Percentiles rank a stretch among this genome's conserved stretches.
phyloP scores from a whole-genome alignment of 2,888 invertebrate species.

The Syrphus vitripennis region DNA sequence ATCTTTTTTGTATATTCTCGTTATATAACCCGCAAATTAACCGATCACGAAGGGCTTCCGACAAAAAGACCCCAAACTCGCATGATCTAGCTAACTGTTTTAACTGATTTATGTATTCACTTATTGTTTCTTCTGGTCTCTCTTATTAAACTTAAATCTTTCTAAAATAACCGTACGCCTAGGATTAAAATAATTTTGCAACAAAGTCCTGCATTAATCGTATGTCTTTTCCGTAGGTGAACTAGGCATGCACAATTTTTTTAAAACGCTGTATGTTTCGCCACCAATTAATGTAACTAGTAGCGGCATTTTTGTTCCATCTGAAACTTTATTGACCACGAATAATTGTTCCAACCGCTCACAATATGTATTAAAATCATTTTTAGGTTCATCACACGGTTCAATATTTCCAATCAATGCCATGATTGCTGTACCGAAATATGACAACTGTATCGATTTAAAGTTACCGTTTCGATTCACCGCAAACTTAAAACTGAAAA shows the following conservation, averaged over 20 bases:
- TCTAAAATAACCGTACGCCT: conserved; percentile 1
- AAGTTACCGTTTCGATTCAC: too few species aligned
- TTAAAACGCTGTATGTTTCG: conserved; percentile 41
- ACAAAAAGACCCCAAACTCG: conserved; percentile 18
- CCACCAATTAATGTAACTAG: conserved; percentile 38
- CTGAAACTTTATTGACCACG: conserved; percentile 13
- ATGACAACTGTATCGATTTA: too few species aligned
- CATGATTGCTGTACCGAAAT: not conserved
- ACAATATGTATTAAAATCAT: conserved; percentile 22
- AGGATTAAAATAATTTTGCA: conserved; percentile 14
- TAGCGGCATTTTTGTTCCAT: conserved; percentile 28
- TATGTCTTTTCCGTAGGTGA: not conserved
- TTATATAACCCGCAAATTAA: conserved; percentile 31
- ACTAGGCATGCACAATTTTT: conserved; percentile 17
- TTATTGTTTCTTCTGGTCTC: conserved; percentile 28
- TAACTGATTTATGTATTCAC: conserved; percentile 17
- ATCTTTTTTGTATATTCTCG: conserved; percentile 30
- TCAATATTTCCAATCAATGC: conserved; percentile 17
- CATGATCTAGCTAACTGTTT: conserved; percentile 39
- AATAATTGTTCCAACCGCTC: conserved; percentile 45
- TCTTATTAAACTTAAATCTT: conserved; percentile 31
- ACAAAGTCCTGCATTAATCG: conserved; percentile 4
- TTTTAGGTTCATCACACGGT: conserved; percentile 31
- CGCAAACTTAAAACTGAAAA: too few species aligned
- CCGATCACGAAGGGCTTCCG: conserved; percentile 29